phyloP scores from a whole-genome alignment of 2,113 vertebrate genomes.

The Elachura formosa region DNA sequence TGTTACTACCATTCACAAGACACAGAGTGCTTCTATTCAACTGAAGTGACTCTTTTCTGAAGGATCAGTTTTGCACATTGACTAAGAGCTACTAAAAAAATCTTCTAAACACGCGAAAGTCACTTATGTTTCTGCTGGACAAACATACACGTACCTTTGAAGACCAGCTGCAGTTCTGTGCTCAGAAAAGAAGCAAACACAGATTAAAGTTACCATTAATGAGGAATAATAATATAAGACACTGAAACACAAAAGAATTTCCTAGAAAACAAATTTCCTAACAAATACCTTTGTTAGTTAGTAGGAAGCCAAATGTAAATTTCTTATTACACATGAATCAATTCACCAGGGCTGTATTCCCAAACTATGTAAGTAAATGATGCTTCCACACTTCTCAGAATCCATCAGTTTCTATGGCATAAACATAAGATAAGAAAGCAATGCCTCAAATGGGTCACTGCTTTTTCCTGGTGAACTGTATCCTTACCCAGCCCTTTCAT shows the following conservation, averaged over 20 bases:
- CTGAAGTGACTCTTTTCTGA: not conserved
- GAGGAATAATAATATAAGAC: not conserved
- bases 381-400: not conserved
- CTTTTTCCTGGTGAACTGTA: conserved; percentile 8
- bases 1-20: not conserved
- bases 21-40: not conserved
- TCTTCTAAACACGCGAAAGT: not conserved
- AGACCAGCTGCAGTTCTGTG: not conserved
- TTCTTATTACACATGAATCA: not conserved
- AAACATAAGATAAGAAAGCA: conserved; percentile 10
- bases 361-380: not conserved
- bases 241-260: not conserved
- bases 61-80: not conserved
- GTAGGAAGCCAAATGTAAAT: not conserved
- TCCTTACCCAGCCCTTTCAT: conserved; percentile 3
- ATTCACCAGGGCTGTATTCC: not conserved
- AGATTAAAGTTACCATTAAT: not conserved
- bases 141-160: not conserved
- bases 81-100: not conserved
- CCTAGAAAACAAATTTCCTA: not conserved
- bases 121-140: not conserved
- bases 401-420: not conserved
- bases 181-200: conserved; percentile 3
- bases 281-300: not conserved
- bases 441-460: not conserved